phyloP scores from a whole-genome alignment of 2,113 vertebrate species.

The Oreotrochilus melanogaster region DNA sequence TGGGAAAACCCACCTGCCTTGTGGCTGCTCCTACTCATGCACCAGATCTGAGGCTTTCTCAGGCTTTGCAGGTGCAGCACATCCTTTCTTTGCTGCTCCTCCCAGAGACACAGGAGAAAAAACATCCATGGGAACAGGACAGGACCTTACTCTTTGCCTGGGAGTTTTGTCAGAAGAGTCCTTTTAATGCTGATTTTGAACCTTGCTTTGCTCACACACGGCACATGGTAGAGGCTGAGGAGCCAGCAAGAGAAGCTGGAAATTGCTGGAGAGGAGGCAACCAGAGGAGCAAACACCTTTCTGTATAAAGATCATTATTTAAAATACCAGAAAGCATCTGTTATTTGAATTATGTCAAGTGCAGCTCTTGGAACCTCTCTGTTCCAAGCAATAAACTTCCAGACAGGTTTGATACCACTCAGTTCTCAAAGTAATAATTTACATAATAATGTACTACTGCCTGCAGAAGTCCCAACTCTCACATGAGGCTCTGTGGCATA shows the following conservation, averaged over 20 bases:
- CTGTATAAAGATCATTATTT: not conserved
- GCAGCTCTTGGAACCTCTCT: constrained; percentile 14
- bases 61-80: not conserved
- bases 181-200: not conserved
- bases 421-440: constrained; percentile 58
- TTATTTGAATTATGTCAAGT: constrained; percentile 43
- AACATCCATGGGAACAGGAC: not conserved
- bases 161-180: not conserved
- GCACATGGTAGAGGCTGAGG: not conserved
- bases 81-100: not conserved
- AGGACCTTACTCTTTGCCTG: not conserved
- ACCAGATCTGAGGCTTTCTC: not conserved
- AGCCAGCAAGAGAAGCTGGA: not conserved
- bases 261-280: not conserved
- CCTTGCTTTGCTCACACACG: not conserved
- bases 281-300: constrained; percentile 17
- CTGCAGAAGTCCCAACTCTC: constrained; percentile 13
- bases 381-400: constrained; percentile 53
- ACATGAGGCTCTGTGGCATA: not conserved
- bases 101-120: not conserved
- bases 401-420: constrained; percentile 45
- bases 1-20: not conserved
- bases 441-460: not conserved
- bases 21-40: not conserved
- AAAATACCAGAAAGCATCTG: not conserved